Evolutionary conservation across 1,140 invertebrate species (phyloP).

Genomic region (Araneus ventricosus): DNA sequence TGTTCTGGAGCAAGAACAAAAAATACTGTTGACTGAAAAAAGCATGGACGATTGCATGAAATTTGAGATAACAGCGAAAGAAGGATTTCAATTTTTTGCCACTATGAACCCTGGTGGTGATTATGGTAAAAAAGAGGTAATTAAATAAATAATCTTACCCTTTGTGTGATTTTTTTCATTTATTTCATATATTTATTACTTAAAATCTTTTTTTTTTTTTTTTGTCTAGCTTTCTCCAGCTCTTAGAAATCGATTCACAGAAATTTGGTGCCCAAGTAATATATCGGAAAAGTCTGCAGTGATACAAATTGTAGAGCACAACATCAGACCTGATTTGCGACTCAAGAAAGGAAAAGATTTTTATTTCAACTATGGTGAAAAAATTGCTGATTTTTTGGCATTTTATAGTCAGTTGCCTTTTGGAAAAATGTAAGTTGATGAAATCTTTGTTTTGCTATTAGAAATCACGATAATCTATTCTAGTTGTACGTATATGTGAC

Average conservation of each 20-base stretch:
- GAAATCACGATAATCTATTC: too few relatives aligned
- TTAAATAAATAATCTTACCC: not conserved
- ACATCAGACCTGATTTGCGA: constrained; percentile 81
- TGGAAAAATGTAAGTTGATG: not conserved
- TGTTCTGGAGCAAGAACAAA: constrained; percentile 95
- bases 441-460: constrained; percentile 80
- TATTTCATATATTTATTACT: not conserved
- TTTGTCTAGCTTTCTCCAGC: constrained; percentile 91
- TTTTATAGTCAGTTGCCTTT: constrained; percentile 84
- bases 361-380: not conserved
- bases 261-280: constrained; percentile 97
- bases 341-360: too few relatives aligned
- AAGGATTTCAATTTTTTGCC: constrained; percentile 94
- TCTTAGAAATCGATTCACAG: constrained; percentile 97
- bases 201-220: constrained; percentile 6
- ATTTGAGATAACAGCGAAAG: constrained; percentile 86
- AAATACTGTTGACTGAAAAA: constrained; percentile 94
- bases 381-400: constrained; percentile 89
- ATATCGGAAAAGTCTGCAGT: constrained; percentile 86
- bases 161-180: not conserved
- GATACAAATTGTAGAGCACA: constrained; percentile 89
- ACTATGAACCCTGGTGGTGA: constrained; percentile 99
- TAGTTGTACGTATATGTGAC: too few relatives aligned
- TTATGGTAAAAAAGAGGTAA: constrained; percentile 98
- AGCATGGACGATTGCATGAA: constrained; percentile 81